Evolutionary conservation across 2,797 vertebrate species (phyloP), one percentile per base, ranked within the genome.

Genomic region (Neomorphus geoffroyi): DNA sequence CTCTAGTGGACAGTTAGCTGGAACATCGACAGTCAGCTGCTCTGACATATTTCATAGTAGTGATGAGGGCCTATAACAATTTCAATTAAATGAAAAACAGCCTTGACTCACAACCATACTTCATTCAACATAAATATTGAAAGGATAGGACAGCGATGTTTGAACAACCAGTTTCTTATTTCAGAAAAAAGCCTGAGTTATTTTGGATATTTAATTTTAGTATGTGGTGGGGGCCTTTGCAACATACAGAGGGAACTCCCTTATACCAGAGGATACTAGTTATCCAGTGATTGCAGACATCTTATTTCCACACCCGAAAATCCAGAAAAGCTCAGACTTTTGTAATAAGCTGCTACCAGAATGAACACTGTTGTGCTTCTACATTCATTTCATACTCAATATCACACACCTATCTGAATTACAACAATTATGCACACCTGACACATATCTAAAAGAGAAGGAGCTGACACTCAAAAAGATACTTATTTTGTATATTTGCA

Each of bases 381-480:
- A 5, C 1, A 22, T 56, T 46, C 2, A 46, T 66, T 78, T n/a
- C 27, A 19, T 19, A 50, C 27, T 45, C n/a, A 32, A 0, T 21
- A 9, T 26, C 15, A 50, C 54, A 54, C 61, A 51, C 35, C 14
- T 37, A 2, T 6, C 32, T 43, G 8, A 72, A 18, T 32, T 18
- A 33, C 58, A 50, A 3, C 6, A n/a, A 43, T 46, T 18, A 18
- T 27, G 61, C 39, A 21, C 43, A 43, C 10, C 50, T 23, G 7
- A 10, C 23, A 41, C 2, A 0, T 4, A 18, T 0, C 27, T 11
- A 15, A 51, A 32, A 5, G 10, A 46, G 37, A 65, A 35, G 15
- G 46, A 86, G 24, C 19, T 56, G 54, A 32, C 14, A 24, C 15
- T 37, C 56, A 39, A 0, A 58, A 27, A 56, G 10, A 53, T 13